phyloP scores from a whole-genome alignment of 2,797 vertebrate genomes.

The Hippoglossus hippoglossus region DNA sequence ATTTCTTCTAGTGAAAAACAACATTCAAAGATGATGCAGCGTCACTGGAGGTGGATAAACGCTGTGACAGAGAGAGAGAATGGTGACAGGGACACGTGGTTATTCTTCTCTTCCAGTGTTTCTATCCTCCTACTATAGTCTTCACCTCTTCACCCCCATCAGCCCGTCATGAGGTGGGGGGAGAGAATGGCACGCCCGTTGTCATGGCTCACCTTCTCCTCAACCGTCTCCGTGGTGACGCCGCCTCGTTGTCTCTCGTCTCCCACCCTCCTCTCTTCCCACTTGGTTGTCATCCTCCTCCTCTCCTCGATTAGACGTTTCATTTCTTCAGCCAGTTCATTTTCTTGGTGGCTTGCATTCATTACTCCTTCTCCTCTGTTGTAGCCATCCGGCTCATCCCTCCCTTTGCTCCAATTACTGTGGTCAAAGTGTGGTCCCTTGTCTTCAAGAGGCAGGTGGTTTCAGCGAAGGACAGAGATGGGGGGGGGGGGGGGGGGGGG shows the following conservation, averaged over 20 bases:
- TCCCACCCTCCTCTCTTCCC: constrained; percentile 50
- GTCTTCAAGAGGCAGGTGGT: constrained; percentile 57
- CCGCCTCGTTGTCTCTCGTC: constrained; percentile 62
- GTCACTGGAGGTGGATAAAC: neutral
- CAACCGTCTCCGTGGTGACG: constrained; percentile 78
- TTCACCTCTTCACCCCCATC: constrained; percentile 31
- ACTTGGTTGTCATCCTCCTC: constrained; percentile 42
- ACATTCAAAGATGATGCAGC: constrained; percentile 11
- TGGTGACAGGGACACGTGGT: neutral
- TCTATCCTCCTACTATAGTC: constrained; percentile 26
- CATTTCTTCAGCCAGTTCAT: constrained; percentile 27
- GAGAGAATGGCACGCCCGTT: constrained; percentile 59
- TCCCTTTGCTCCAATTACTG: constrained; percentile 63
- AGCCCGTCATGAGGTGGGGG: constrained; percentile 20
- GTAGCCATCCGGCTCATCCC: constrained; percentile 43
- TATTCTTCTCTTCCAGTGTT: constrained; percentile 9
- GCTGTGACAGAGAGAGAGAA: neutral
- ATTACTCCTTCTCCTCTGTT: constrained; percentile 39
- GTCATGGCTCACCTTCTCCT: constrained; percentile 76
- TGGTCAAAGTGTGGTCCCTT: constrained; percentile 38
- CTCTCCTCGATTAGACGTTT: constrained; percentile 39
- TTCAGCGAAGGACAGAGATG: constrained; percentile 38
- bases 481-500: constrained; percentile 19
- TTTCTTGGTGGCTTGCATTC: constrained; percentile 38
- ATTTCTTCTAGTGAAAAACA: neutral